Evolutionary conservation across 2,888 invertebrate species (phyloP), one percentile per base, ranked within the genome.

Genomic region (Theodoxus fluviatilis): DNA sequence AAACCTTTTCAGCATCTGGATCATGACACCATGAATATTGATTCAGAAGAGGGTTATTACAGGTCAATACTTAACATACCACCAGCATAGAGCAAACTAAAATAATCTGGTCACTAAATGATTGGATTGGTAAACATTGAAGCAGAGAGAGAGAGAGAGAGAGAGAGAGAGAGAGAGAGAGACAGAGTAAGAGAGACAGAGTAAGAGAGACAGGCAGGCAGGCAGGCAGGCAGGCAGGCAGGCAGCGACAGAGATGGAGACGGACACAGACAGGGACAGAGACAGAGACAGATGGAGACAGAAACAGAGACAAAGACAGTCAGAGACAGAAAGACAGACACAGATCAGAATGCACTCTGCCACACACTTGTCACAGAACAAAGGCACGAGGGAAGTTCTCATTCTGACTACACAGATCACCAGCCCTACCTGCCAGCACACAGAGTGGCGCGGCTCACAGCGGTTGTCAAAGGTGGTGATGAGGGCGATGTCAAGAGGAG

Each of bases 351-450:
- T n/a, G n/a, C n/a, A n/a, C n/a, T n/a, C n/a, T n/a, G n/a, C n/a
- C n/a, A n/a, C n/a, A n/a, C n/a, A n/a, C n/a, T n/a, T n/a, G n/a
- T n/a, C n/a, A n/a, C n/a, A n/a, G n/a, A n/a, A n/a, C n/a, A n/a
- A n/a, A n/a, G n/a, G n/a, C n/a, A n/a, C n/a, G n/a, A n/a, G n/a
- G n/a, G n/a, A n/a, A n/a, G n/a, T n/a, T n/a, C n/a, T n/a, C n/a
- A n/a, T n/a, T n/a, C n/a, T n/a, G n/a, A n/a, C n/a, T n/a, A n/a
- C n/a, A n/a, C n/a, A n/a, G n/a, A n/a, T n/a, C n/a, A n/a, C n/a
- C n/a, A n/a, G n/a, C n/a, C n/a, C n/a, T n/a, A n/a, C n/a, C 28
- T 81, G 74, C 82, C 82, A 82, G 69, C 80, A 80, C 35, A 78
- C 74, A 18, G 77, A 74, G 49, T 80, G 79, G n/a, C 78, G 73